Evolutionary conservation across 2,888 invertebrate species (phyloP).

Genomic region (Myopa tessellatipennis): DNA sequence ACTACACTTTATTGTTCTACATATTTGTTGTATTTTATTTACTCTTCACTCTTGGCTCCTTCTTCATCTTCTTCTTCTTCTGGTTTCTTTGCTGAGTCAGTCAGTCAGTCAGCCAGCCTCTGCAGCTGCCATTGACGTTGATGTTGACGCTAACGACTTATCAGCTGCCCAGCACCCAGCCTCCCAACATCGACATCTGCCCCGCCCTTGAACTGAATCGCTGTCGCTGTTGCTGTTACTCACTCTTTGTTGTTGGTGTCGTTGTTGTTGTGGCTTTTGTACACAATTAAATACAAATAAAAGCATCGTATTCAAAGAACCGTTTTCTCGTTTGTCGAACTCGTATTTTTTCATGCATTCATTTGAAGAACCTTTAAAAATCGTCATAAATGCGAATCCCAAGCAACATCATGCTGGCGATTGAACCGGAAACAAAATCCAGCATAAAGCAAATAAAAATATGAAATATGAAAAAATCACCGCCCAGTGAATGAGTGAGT

Average conservation of each 20-base stretch:
- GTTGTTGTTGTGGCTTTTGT: background rate
- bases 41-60: background rate
- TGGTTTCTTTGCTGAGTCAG: too few relatives aligned
- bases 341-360: slow-evolving; percentile 24
- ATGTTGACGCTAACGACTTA: too few relatives aligned
- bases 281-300: slow-evolving; percentile 10
- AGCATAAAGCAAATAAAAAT: background rate
- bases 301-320: background rate
- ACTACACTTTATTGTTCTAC: slow-evolving; percentile 11
- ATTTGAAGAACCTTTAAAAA: slow-evolving; percentile 5
- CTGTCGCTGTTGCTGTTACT: background rate
- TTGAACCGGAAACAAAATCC: slow-evolving; percentile 1
- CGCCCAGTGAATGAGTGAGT: background rate
- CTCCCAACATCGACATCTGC: background rate
- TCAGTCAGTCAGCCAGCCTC: too few relatives aligned
- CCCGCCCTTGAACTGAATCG: background rate
- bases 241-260: background rate
- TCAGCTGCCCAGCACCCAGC: background rate
- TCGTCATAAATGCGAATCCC: background rate
- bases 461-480: background rate
- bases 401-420: background rate
- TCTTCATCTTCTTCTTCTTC: background rate
- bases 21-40: background rate
- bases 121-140: too few relatives aligned
- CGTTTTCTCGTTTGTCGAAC: background rate